Evolutionary conservation across 2,113 vertebrate genomes (phyloP), one percentile per base, ranked within the genome.

Genomic region (Leptodactylus fuscus): DNA sequence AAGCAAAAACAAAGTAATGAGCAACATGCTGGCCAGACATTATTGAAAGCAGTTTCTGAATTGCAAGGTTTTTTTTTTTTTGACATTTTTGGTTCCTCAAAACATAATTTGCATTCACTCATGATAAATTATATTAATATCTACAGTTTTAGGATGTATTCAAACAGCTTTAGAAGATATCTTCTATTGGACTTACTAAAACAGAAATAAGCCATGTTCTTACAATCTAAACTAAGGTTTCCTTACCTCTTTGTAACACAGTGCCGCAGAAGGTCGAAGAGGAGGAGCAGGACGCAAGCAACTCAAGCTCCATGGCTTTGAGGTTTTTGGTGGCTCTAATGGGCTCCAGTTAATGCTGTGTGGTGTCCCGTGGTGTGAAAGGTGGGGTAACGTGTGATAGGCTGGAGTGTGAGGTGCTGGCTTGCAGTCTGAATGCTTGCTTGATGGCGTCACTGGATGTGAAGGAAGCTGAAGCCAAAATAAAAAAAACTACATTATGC

Each of bases 271-370:
- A 38, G 98, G 98, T 69, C 97, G 93, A 9, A 99, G 91, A 0
- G 98, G 98, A 0, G 98, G 97, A 0, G 98, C 98, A 0, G 98
- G 98, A 29, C 98, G 94, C 86, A 99, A 90, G 91, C 98, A 99
- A 92, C 98, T 99, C 91, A 99, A 94, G 60, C 97, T 99, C 98
- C 98, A 99, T 3, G 98, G 98, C 88, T 99, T 99, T 74, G 97
- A 96, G 6, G 97, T 98, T 93, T 98, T 98, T 0, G 98, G 98
- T 29, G 98, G 98, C 60, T 99, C 98, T 90, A 99, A 91, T 0
- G 98, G 98, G 34, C 97, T 98, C 98, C 98, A 99, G 92, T 96
- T 98, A 93, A 99, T 96, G 91, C 96, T 98, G 73, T 96, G 97
- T 4, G 97, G 95, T 10, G 95, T 92, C 24, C 98, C 97, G 0